Evolutionary conservation across 2,113 vertebrate species (phyloP).

Genomic region (Falcunculus frontatus): DNA sequence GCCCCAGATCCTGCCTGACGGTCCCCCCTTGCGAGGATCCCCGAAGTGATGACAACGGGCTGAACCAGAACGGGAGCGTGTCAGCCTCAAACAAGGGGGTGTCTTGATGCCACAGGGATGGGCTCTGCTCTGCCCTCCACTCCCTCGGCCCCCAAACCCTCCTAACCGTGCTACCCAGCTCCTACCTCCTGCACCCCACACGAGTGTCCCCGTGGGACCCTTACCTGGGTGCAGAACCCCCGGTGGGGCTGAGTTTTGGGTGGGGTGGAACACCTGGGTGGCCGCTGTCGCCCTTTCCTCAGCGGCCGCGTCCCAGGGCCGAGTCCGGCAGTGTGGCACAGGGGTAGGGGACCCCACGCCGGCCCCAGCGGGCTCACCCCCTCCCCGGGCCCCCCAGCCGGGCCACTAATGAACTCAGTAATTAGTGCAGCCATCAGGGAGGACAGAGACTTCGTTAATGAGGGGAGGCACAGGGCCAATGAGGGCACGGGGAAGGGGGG

Average conservation of each 20-base stretch:
- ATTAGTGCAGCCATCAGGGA: not conserved
- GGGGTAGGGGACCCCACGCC: not conserved
- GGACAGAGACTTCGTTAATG: conserved; percentile 12
- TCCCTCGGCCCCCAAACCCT: not conserved
- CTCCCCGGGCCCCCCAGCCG: not conserved
- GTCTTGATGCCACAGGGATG: not conserved
- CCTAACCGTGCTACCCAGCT: not conserved
- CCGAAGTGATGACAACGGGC: fast-evolving
- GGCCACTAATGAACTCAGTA: conserved; percentile 34
- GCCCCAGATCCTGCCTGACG: not conserved
- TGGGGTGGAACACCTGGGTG: not conserved
- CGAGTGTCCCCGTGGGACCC: not conserved
- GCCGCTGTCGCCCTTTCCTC: fast-evolving
- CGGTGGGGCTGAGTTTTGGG: fast-evolving
- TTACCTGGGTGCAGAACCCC: not conserved
- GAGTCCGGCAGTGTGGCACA: not conserved
- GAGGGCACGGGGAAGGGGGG: not conserved
- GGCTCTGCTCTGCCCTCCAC: not conserved
- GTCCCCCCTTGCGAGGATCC: not conserved
- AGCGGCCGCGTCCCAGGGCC: not conserved
- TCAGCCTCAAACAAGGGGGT: too few species aligned
- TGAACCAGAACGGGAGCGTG: not conserved
- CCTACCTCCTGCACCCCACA: not conserved
- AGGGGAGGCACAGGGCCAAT: conserved; percentile 5
- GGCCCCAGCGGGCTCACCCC: not conserved